These are phyloP conservation scores for Ctenopoma multispine DNA, from an alignment of 2,797 vertebrate genomes.

Conservation along the genomic window DNA sequence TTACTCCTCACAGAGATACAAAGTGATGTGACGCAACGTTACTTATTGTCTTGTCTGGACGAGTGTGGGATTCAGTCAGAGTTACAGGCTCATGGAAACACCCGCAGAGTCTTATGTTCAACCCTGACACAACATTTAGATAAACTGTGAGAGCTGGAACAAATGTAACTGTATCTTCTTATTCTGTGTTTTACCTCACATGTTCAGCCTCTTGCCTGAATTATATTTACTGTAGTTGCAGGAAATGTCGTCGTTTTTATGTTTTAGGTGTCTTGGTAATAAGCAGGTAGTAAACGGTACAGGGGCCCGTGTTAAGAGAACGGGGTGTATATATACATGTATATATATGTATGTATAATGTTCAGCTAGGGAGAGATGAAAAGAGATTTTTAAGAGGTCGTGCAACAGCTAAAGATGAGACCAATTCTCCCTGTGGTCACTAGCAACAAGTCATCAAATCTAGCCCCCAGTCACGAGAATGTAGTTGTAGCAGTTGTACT, in stretches of 20 bases:
- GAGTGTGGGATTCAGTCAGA: conserved; percentile 2
- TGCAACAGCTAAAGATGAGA: not conserved
- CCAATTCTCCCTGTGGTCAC: too few species aligned
- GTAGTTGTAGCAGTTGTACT: too few species aligned
- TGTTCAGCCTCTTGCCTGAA: conserved; percentile 4
- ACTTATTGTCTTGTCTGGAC: conserved; percentile 18
- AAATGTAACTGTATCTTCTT: not conserved
- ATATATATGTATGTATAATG: too few species aligned
- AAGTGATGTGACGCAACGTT: conserved; percentile 15
- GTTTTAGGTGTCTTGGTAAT: conserved; percentile 21
- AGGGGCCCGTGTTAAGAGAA: not conserved
- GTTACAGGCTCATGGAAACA: conserved; percentile 33
- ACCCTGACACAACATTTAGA: conserved; percentile 4
- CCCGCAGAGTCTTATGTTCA: not conserved
- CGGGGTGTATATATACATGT: too few species aligned
- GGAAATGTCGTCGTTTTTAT: conserved; percentile 32
- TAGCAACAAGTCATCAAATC: too few species aligned
- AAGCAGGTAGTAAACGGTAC: conserved; percentile 24
- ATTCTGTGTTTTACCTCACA: not conserved
- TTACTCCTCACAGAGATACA: conserved; percentile 15
- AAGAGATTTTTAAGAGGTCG: not conserved
- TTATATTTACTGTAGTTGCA: conserved; percentile 1
- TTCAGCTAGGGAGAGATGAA: not conserved
- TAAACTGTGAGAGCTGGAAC: not conserved
- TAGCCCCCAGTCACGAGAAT: too few species aligned